These are phyloP conservation scores for Cichladusa arquata DNA, from an alignment of 2,113 vertebrate species.

Conservation along the genomic window DNA sequence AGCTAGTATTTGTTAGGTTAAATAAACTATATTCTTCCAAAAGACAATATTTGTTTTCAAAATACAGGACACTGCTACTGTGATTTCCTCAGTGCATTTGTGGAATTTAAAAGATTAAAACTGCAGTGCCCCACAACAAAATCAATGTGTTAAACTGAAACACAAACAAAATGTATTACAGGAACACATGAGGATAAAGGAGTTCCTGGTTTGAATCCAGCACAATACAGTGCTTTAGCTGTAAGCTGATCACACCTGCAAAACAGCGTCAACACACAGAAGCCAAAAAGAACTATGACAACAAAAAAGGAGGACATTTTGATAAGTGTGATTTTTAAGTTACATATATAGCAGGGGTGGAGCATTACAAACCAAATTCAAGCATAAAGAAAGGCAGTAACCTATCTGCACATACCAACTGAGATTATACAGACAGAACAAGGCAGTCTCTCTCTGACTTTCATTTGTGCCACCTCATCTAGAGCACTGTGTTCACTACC, in stretches of 20 bases:
- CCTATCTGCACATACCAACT: not conserved
- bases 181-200: not conserved
- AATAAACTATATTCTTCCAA: not conserved
- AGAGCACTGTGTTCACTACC: not conserved
- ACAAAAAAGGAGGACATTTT: not conserved
- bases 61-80: not conserved
- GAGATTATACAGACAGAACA: not conserved
- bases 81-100: not conserved
- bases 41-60: not conserved
- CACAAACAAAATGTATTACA: not conserved
- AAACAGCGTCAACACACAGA: not conserved
- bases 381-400: not conserved
- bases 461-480: not conserved
- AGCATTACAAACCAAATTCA: not conserved
- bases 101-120: not conserved
- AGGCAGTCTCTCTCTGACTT: not conserved
- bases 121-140: not conserved
- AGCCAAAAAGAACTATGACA: not conserved
- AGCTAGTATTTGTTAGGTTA: not conserved
- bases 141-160: not conserved
- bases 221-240: not conserved
- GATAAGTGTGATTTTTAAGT: not conserved
- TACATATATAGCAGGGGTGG: not conserved
- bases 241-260: not conserved
- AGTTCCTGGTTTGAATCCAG: not conserved